Evolutionary conservation across 30 jellyfish, hydroid and myxozoan genomes (phyloP), one percentile per base, ranked within the genome.

Genomic region (Hydractinia symbiolongicarpus): DNA sequence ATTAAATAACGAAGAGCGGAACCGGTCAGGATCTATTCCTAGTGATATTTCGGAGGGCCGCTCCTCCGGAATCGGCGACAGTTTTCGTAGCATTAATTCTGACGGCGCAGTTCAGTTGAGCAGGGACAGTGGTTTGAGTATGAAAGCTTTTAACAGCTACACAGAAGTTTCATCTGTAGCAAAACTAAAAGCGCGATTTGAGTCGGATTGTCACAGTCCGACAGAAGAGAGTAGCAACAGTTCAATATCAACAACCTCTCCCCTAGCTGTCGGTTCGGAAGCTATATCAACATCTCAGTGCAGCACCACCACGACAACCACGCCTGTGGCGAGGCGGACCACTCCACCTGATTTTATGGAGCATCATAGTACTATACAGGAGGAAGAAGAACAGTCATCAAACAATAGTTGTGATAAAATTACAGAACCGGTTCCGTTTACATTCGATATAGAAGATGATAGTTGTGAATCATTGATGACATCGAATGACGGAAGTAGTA

Each of bases 11-110:
- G 80, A 71, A 50, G 51, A 71, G n/a, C 80, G 80, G 9, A 30
- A 19, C 10, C 49, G 53, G 17, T 79, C 87, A 79, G 80, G 83
- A 10, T 61, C 70, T 6, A 21, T 79, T 49, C 67, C 70, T 7
- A 16, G 68, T 5, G 80, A 71, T 71, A 30, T 71, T 14, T 53
- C 57, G 15, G 83, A 20, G 50, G 72, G 17, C 66, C 87, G 87
- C 44, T 79, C 87, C 9, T 79, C 87, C 8, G 81, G 87, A 13
- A 53, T 77, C 8, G 85, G 85, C 5, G 85, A 77, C 67, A 79
- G 87, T 68, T 79, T 79, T 54, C 87, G 87, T 40, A 79, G 87
- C 50, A 67, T 61, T 9, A 61, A 30, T 51, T 79, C 87, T 14
- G 87, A 79, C 53, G 49, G 69, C 20, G 72, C 73, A 49, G 17